These are phyloP conservation scores for Lapara coniferarum DNA, from an alignment of 2,888 invertebrate species.

Conservation along the genomic window DNA sequence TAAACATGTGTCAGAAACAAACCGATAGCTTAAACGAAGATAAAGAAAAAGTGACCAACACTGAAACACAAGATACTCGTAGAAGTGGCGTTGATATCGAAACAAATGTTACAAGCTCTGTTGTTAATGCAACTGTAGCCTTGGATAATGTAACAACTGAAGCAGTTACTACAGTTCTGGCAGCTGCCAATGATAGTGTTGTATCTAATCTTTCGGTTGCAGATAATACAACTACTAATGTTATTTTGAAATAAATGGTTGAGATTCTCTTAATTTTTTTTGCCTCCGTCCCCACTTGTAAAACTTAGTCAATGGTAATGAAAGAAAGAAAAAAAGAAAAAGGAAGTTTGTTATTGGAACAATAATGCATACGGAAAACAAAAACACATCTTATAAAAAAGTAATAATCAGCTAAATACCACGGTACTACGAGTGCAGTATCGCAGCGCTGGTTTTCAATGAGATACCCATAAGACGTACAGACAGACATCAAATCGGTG, in stretches of 20 bases:
- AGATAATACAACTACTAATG: constrained; percentile 14
- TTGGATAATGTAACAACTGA: constrained; percentile 21
- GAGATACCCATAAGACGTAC: too few species aligned
- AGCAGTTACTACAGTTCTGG: neutral
- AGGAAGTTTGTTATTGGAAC: too few species aligned
- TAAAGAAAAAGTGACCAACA: constrained; percentile 22
- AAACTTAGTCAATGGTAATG: too few species aligned
- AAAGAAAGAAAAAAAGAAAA: too few species aligned
- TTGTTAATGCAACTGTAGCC: neutral
- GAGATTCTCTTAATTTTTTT: neutral
- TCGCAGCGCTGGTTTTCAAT: too few species aligned
- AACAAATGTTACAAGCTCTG: constrained; percentile 14
- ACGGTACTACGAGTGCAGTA: too few species aligned
- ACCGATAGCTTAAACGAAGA: neutral
- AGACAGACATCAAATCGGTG: too few species aligned
- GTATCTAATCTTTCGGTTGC: constrained; percentile 12
- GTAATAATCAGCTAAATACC: too few species aligned
- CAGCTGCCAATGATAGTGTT: neutral
- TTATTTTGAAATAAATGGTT: neutral
- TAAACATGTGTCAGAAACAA: constrained; percentile 20
- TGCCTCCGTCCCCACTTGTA: too few species aligned
- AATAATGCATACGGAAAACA: too few species aligned
- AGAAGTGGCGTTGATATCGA: constrained; percentile 27
- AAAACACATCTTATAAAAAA: too few species aligned
- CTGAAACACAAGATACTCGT: constrained; percentile 16